phyloP scores from a whole-genome alignment of 2,888 invertebrate genomes.

The Trichopoda pennipes region DNA sequence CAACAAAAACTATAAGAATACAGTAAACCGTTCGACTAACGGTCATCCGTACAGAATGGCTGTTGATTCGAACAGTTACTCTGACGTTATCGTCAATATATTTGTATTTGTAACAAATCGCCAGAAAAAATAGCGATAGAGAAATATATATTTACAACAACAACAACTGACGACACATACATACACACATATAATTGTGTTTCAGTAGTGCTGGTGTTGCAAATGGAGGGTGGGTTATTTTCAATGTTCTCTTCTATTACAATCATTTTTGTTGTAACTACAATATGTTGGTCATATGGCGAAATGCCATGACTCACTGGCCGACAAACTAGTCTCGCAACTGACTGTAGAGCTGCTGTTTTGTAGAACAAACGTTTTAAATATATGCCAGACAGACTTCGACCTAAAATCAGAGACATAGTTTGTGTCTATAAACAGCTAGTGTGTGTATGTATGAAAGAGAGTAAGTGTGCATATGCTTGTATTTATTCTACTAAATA shows the following conservation, averaged over 20 bases:
- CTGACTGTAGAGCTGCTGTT: constrained; percentile 26
- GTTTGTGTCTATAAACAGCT: constrained; percentile 40
- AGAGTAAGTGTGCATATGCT: background rate
- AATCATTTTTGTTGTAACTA: constrained; percentile 5
- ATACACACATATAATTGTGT: too few species aligned
- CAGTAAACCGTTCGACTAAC: background rate
- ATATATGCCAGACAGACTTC: constrained; percentile 66
- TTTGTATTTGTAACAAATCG: too few species aligned
- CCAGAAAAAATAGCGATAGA: too few species aligned
- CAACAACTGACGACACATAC: too few species aligned
- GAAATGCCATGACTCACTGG: background rate
- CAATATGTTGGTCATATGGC: constrained; percentile 52
- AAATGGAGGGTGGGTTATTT: background rate
- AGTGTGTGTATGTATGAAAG: background rate
- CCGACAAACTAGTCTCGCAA: constrained; percentile 7
- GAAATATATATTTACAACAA: too few species aligned
- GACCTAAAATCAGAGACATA: constrained; percentile 67
- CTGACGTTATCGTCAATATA: background rate
- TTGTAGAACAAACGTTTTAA: constrained; percentile 37
- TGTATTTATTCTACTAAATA: constrained; percentile 8
- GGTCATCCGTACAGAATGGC: background rate
- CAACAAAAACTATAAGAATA: background rate
- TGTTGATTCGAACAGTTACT: background rate
- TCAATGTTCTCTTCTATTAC: too few species aligned
- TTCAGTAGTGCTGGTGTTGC: background rate